Base-by-base conservation (phyloP, 2,113 vertebrate species). In the Holacanthus passer region DNA sequence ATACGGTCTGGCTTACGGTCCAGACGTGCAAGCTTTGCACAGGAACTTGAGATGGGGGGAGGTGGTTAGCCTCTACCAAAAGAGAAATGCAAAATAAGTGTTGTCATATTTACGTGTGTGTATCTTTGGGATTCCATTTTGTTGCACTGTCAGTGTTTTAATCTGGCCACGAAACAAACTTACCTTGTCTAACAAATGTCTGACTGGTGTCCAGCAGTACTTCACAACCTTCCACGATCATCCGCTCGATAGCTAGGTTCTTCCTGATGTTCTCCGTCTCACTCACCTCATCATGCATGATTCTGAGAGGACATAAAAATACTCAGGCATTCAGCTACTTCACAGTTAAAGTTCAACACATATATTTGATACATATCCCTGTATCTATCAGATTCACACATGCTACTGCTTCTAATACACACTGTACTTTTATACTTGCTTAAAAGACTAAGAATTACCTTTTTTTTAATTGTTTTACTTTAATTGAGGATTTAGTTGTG, bases 201-300 rank as follows among this genome's bases (percentile, higher is more conserved):
- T 99, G 98, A 95, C 98, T 99, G 91, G 98, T 99, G 91, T 99
- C 98, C 91, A 99, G 94, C 31, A 99, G 96, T 55, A 99, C 97
- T 82, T 99, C 98, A 4, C 98, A 99, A 4, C 98, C 98, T 56
- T 99, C 98, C 0, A 96, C 96, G 29, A 99, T 99, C 98, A 99
- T 99, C 52, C 98, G 95, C 88, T 99, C 98, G 0, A 99, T 99
- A 0, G 98, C 97, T 74, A 99, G 88, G 70, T 99, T 99, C 80
- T 99, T 99, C 14, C 98, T 94, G 71, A 99, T 99, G 68, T 99
- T 99, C 87, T 99, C 98, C 0, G 98, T 99, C 92, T 99, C 98
- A 0, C 98, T 99, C n/a, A 99, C 98, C 82, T 99, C 98, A 0
- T 99, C 98, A 0, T 99, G 98, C 98, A 99, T 99, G 82, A 99